These are phyloP conservation scores for Bombus confusus DNA, from an alignment of 1,140 invertebrate genomes.

Conservation along the genomic window DNA sequence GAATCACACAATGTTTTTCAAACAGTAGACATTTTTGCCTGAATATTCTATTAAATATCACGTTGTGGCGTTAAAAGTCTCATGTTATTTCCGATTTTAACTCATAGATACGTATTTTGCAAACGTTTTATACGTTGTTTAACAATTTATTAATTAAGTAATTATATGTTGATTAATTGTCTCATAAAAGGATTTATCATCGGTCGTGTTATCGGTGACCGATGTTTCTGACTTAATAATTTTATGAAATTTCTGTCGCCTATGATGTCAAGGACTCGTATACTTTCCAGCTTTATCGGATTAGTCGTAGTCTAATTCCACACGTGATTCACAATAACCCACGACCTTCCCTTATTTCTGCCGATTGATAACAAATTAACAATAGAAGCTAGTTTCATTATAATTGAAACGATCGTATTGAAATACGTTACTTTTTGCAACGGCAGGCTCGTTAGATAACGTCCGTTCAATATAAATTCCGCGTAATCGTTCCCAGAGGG, in stretches of 20 bases:
- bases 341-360: slow-evolving; percentile 14
- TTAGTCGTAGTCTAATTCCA: slow-evolving; percentile 48
- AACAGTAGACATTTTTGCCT: neutral
- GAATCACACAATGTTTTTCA: slow-evolving; percentile 28
- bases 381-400: slow-evolving; percentile 42
- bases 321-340: slow-evolving; percentile 38
- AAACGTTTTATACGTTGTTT: too few species aligned
- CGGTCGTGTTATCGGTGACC: neutral
- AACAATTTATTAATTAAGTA: neutral
- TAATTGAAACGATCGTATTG: slow-evolving; percentile 42
- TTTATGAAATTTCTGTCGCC: slow-evolving; percentile 31
- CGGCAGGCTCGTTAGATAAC: slow-evolving; percentile 27
- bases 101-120: neutral
- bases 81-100: neutral
- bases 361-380: slow-evolving; percentile 40
- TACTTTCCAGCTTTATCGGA: slow-evolving; percentile 11
- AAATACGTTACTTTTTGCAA: slow-evolving; percentile 9
- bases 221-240: slow-evolving; percentile 1
- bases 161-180: slow-evolving; percentile 8
- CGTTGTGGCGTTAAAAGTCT: neutral
- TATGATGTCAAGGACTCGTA: slow-evolving; percentile 35
- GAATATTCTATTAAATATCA: neutral
- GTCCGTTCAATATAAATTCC: slow-evolving; percentile 12
- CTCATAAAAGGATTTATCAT: neutral
- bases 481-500: neutral